Conservation (phyloP, 37 sponge, comb jelly and placozoan species). For the Halichondria panicea region DNA sequence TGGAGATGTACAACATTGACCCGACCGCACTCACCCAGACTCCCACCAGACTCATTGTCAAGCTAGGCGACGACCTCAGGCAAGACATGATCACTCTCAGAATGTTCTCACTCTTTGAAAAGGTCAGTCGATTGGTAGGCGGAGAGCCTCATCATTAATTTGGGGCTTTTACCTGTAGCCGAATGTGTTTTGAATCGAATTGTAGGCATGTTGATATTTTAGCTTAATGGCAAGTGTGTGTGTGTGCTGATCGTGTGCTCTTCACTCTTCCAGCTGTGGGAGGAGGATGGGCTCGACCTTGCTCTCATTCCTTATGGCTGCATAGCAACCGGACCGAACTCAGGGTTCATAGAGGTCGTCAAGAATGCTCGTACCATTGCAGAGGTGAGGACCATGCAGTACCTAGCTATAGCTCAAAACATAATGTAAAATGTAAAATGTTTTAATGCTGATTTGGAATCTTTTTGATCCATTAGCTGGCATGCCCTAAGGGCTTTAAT, state of each 20-base stretch:
- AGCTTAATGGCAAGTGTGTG: no score
- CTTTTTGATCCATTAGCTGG: background rate
- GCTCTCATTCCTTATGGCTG: constrained; percentile 92
- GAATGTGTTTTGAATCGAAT: background rate
- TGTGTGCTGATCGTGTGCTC: no score
- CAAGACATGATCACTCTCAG: constrained; percentile 82
- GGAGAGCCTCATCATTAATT: no score
- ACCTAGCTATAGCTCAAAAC: no score
- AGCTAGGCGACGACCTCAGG: constrained; percentile 77
- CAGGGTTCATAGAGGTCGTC: constrained; percentile 91
- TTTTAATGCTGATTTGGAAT: background rate
- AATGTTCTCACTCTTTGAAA: constrained; percentile 73
- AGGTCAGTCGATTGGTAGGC: constrained; percentile 20
- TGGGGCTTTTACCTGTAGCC: no score
- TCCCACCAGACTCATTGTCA: constrained; percentile 63
- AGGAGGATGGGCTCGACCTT: constrained; percentile 76
- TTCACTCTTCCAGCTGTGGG: constrained; percentile 63
- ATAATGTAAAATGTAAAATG: no score
- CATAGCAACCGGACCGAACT: constrained; percentile 80
- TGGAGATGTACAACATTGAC: constrained; percentile 67
- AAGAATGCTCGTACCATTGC: constrained; percentile 75
- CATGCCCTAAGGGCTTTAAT: background rate
- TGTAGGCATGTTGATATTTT: background rate
- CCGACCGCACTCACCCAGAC: constrained; percentile 30
- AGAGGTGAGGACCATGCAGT: constrained; percentile 39